Percentiles rank a stretch among this genome's conserved stretches.
Conservation (phyloP, 2,113 vertebrate species). For the Myrmecobius fasciatus region DNA sequence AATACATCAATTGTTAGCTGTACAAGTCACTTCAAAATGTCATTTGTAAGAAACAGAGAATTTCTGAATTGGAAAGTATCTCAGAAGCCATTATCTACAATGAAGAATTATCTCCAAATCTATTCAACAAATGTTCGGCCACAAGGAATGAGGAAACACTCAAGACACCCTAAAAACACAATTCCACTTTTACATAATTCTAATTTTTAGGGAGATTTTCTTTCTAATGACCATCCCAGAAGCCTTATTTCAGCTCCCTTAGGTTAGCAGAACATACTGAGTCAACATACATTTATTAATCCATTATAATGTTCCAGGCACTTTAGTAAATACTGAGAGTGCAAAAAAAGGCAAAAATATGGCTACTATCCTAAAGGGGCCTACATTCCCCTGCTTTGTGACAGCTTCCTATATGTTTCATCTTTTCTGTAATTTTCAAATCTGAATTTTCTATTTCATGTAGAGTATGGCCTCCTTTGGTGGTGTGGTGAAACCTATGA, state of each 20-base stretch:
- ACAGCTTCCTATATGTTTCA: background rate
- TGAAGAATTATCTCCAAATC: background rate
- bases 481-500: background rate
- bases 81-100: background rate
- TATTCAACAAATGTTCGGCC: background rate
- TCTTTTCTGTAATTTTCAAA: background rate
- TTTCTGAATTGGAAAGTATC: background rate
- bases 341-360: background rate
- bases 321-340: background rate
- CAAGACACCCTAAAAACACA: background rate
- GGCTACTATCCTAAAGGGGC: background rate
- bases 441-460: too few species aligned
- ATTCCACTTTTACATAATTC: background rate
- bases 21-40: background rate
- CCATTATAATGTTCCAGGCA: background rate
- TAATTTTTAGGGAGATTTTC: background rate
- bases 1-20: background rate
- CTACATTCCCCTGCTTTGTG: background rate
- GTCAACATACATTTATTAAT: background rate
- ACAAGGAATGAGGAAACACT: background rate
- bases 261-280: background rate
- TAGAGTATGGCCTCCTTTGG: background rate
- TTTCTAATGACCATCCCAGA: background rate
- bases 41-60: background rate
- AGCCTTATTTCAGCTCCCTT: too few species aligned